phyloP scores from a whole-genome alignment of 2,797 vertebrate genomes.

The Halcyon smyrnensis region DNA sequence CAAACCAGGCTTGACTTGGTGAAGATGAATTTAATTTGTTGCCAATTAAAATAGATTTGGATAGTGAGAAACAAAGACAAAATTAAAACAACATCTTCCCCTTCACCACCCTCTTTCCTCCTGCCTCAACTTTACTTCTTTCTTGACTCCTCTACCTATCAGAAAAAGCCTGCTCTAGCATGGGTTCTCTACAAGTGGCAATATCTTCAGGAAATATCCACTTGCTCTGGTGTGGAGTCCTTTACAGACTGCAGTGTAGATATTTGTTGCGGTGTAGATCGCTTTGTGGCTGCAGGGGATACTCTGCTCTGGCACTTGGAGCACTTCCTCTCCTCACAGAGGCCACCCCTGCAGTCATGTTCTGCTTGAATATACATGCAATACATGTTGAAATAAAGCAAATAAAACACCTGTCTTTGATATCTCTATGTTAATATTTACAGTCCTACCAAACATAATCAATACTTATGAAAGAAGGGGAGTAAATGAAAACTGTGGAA shows the following conservation, averaged over 20 bases:
- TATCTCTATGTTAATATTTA: neutral
- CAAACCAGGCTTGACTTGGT: neutral
- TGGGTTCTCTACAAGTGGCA: too few species aligned
- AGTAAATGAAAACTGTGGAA: neutral
- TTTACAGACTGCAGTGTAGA: neutral
- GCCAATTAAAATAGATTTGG: neutral
- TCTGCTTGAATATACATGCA: neutral
- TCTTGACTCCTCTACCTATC: neutral
- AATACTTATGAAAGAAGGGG: neutral
- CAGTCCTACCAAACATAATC: neutral
- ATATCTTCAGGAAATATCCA: neutral
- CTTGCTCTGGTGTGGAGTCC: neutral
- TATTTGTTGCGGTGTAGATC: neutral
- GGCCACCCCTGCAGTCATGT: accelerated
- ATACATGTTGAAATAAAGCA: neutral
- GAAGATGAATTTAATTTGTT: neutral
- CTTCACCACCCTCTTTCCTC: neutral
- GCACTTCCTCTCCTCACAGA: neutral
- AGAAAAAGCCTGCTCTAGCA: accelerated
- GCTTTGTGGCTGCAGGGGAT: neutral
- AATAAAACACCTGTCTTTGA: neutral
- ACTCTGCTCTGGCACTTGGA: neutral
- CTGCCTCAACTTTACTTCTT: neutral
- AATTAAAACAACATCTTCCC: neutral
- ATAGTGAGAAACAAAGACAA: neutral